Evolutionary conservation across 2,113 vertebrate species (phyloP).

Genomic region (Pluvialis apricaria): DNA sequence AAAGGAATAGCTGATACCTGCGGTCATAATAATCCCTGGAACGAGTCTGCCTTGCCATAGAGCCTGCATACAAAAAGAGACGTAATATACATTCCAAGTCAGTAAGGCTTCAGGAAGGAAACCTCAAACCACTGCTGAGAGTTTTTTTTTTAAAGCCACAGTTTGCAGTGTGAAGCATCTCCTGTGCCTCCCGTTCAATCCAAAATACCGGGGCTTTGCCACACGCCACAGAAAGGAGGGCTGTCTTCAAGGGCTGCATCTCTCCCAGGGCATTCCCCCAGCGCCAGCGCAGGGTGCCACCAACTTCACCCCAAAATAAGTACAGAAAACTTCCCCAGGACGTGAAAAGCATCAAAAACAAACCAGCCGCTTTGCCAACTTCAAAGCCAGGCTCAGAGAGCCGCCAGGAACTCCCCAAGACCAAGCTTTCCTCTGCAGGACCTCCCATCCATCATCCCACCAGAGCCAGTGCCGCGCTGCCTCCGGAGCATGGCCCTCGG

Average conservation of each 20-base stretch:
- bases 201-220: background rate
- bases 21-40: background rate
- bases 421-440: background rate
- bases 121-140: background rate
- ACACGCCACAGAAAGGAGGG: background rate
- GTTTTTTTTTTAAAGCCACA: conserved; percentile 14
- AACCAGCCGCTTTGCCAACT: background rate
- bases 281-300: background rate
- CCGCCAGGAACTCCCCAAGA: background rate
- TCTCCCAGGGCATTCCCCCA: background rate
- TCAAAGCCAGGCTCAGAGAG: background rate
- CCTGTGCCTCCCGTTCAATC: background rate
- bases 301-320: background rate
- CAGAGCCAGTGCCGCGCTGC: background rate
- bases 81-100: background rate
- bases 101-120: background rate
- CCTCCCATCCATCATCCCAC: background rate
- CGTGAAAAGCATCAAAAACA: background rate
- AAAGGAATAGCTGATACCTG: background rate
- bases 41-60: background rate
- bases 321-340: background rate
- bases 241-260: background rate
- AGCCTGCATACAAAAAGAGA: background rate
- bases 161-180: background rate
- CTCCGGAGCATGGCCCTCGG: fast-evolving